Evolutionary conservation across 1,140 invertebrate genomes (phyloP), one percentile per base, ranked within the genome.

Genomic region (Pectinophora gossypiella): DNA sequence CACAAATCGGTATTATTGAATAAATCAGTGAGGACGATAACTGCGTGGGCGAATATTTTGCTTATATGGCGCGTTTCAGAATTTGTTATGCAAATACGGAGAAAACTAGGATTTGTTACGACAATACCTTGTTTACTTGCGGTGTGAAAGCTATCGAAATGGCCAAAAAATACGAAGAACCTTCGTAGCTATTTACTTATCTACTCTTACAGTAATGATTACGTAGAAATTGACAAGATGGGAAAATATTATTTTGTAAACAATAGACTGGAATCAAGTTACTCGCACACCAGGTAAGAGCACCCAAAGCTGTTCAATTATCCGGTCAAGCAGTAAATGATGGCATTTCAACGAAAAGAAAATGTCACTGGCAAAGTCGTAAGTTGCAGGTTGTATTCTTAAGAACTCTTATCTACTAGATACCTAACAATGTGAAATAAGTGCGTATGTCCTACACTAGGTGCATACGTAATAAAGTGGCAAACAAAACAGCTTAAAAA

Each of bases 1-100:
- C 19, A 21, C 42, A 44, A 20, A 44, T 44, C 42, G 42, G 19
- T 44, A 19, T 44, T 44, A 44, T 44, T 44, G 42, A 44, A 44
- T 44, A 44, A 10, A 44, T 44, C 19, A 20, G 18, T n/a, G 5
- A 7, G 2, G n/a, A n/a, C 36, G 36, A 40, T 40, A 6, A 16
- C 13, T 3, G 15, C 16, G 36, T 40, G n/a, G 36, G 36, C 12
- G 36, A 40, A 7, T 40, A 15, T 10, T 40, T 40, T 40, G 15
- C 36, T 13, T 15, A 15, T 13, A 7, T 16, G 10, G 10, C 36
- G n/a, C 7, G 10, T 40, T 18, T 40, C 36, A 18, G 36, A 40
- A 6, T 9, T 40, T 40, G 16, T 1, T 7, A 2, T 13, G 16
- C n/a, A 18, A 16, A 15, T 13, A 40, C 16, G n/a, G 16, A 16